phyloP scores from a whole-genome alignment of 2,797 vertebrate genomes.

The Takifugu ocellatus region DNA sequence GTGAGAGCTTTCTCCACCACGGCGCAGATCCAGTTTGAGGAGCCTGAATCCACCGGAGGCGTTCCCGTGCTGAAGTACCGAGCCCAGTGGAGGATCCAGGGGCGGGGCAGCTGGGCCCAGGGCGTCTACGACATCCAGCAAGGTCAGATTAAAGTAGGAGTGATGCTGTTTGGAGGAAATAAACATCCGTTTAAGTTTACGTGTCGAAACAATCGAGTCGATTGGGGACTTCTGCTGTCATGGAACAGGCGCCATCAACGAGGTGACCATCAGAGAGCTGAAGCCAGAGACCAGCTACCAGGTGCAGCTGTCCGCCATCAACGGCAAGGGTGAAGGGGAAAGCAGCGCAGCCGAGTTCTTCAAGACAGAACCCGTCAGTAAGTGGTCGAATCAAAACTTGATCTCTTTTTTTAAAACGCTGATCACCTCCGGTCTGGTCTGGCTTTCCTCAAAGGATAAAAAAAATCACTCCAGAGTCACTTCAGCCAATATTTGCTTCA shows the following conservation, averaged over 20 bases:
- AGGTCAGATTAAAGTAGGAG: constrained; percentile 70
- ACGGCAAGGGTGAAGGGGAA: constrained; percentile 94
- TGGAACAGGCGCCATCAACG: constrained; percentile 72
- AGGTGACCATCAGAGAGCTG: constrained; percentile 84
- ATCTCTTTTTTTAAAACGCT: not conserved
- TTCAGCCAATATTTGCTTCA: too few species aligned
- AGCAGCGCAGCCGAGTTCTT: constrained; percentile 80
- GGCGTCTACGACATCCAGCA: constrained; percentile 80
- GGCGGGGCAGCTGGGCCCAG: constrained; percentile 78
- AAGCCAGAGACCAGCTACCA: constrained; percentile 88
- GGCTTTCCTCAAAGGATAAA: not conserved
- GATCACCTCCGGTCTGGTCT: not conserved
- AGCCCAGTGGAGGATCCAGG: constrained; percentile 82
- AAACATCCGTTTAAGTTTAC: constrained; percentile 16
- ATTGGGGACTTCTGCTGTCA: constrained; percentile 18
- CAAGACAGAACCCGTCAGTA: constrained; percentile 95
- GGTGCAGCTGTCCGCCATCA: constrained; percentile 89
- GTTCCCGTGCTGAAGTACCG: constrained; percentile 91
- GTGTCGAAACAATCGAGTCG: constrained; percentile 39
- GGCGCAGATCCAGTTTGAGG: constrained; percentile 86
- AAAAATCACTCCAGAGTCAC: not conserved
- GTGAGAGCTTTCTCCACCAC: constrained; percentile 93
- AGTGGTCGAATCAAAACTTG: constrained; percentile 67
- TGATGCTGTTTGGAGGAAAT: not conserved
- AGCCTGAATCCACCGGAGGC: constrained; percentile 90